A percentile compares a stretch with the other conserved stretches of the same genome.
phyloP scores from a whole-genome alignment of 2,888 invertebrate species.

The Melieria crassipennis region DNA sequence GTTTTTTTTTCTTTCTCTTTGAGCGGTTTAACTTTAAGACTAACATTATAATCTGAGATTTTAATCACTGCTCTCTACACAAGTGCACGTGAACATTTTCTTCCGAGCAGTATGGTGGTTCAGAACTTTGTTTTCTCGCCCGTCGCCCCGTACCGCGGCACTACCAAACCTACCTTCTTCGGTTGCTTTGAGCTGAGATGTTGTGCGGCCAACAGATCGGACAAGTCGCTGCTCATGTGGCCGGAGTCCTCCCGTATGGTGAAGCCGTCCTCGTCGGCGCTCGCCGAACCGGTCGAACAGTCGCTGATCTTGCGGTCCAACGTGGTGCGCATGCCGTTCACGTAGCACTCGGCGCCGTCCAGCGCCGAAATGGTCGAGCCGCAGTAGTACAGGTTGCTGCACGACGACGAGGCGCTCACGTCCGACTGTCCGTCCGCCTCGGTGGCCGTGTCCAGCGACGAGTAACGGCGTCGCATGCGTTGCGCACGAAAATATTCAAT shows the following conservation, averaged over 20 bases:
- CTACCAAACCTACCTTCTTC: conserved; percentile 52
- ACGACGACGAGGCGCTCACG: conserved; percentile 70
- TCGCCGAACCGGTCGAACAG: conserved; percentile 79
- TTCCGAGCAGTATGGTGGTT: neutral
- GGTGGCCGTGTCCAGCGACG: conserved; percentile 59
- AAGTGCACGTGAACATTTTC: too few relatives aligned
- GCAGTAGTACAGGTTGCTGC: conserved; percentile 71
- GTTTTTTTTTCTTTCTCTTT: neutral
- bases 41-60: conserved; percentile 8
- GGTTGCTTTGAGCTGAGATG: conserved; percentile 42
- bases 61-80: neutral
- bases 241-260: conserved; percentile 50
- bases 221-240: conserved; percentile 41
- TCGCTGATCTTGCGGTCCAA: conserved; percentile 74
- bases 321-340: conserved; percentile 69
- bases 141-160: conserved; percentile 5
- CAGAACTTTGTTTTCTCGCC: conserved; percentile 11
- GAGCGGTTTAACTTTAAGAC: too few relatives aligned
- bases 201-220: conserved; percentile 45
- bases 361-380: conserved; percentile 70
- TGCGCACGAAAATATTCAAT: conserved; percentile 70
- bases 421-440: conserved; percentile 66
- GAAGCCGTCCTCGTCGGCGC: conserved; percentile 69
- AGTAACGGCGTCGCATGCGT: conserved; percentile 60
- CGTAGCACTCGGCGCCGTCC: conserved; percentile 67